Base-by-base conservation (phyloP, 2,888 invertebrate genomes). In the Boloria selene region DNA sequence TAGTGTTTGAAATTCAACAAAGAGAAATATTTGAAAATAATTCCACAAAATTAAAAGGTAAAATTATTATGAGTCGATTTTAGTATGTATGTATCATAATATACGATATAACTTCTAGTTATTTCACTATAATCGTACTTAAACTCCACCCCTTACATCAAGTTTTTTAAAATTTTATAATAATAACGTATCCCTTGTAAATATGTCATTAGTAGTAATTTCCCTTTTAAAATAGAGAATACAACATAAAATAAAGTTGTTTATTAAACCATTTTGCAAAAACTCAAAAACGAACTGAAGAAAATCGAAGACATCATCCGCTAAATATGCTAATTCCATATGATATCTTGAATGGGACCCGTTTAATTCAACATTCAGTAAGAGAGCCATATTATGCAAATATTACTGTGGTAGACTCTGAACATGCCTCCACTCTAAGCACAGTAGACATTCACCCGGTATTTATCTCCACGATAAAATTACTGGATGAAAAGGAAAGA, bases 311-410 rank as follows among this genome's bases (percentile, higher is more conserved):
- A 13, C 56, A 45, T 22, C 26, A 56, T 17, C 38, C 47, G 38
- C 49, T 50, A 38, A 49, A 50, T 50, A 59, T 59, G 59, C 49
- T 49, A 59, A 49, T 59, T 26, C 10, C 16, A 31, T 38, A 50
- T 50, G 47, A 59, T 56, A 56, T 44, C 56, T 59, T 59, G 31
- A 59, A 59, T 59, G 49, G 49, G 47, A 31, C 55, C 17, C 18
- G 55, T 56, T 56, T 56, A 44, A 56, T 59, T 50, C 49, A 59
- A 59, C 49, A 50, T 59, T 59, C 49, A 59, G 47, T 16, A 49
- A 49, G 59, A 59, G 31, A 59, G 59, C 17, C 31, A 59, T 38
- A 59, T 59, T 59, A 59, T 59, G 59, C 49, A 38, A 59, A 59
- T 59, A 31, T 45, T 56, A 45, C 45, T 45, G 44, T 45, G 26